phyloP scores from a whole-genome alignment of 64 coral and sea anemone genomes.

The Pocillopora verrucosa region DNA sequence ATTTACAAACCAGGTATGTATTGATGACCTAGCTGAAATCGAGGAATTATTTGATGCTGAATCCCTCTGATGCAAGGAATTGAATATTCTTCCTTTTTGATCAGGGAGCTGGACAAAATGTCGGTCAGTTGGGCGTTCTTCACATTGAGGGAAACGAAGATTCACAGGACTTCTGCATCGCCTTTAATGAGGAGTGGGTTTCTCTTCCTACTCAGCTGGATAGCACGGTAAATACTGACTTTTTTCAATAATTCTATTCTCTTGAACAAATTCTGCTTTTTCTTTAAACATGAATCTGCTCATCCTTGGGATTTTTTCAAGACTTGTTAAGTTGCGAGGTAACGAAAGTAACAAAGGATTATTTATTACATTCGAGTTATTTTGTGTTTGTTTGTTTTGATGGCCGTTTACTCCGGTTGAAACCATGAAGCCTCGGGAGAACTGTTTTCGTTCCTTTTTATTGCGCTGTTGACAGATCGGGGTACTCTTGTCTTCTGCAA shows the following conservation, averaged over 20 bases:
- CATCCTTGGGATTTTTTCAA: background rate
- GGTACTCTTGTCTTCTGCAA: no score
- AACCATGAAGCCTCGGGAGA: background rate
- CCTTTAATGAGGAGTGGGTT: background rate
- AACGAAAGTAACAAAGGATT: background rate
- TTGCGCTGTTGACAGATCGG: no score
- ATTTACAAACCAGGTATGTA: conserved; percentile 22
- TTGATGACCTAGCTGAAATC: background rate
- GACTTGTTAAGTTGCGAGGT: background rate
- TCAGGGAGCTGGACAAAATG: conserved; percentile 29
- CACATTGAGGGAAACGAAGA: conserved; percentile 19
- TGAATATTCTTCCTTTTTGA: background rate
- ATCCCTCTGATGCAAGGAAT: background rate
- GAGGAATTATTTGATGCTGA: background rate
- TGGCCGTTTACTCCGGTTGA: background rate
- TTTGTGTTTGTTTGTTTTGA: background rate
- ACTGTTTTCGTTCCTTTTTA: background rate
- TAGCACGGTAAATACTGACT: background rate
- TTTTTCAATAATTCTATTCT: background rate
- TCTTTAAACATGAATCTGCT: background rate
- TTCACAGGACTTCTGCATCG: conserved; percentile 17
- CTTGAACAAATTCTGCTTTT: background rate
- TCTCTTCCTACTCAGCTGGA: conserved; percentile 4
- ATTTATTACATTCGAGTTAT: background rate
- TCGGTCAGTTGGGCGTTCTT: conserved; percentile 11